Percentiles rank a stretch among this genome's conserved stretches.
phyloP scores from a whole-genome alignment of 1,140 invertebrate species.

The Drosophila neocordata region DNA sequence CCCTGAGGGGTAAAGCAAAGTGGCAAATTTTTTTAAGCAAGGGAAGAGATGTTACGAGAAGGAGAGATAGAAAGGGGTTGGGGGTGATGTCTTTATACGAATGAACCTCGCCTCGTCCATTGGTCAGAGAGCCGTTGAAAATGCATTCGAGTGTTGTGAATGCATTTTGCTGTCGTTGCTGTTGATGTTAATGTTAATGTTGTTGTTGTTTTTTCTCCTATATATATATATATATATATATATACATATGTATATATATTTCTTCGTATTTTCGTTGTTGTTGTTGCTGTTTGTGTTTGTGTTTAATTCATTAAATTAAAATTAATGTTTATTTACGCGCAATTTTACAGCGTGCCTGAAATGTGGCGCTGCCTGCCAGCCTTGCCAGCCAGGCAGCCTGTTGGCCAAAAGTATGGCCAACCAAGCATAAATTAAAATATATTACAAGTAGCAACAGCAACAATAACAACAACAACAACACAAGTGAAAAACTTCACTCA shows the following conservation, averaged over 20 bases:
- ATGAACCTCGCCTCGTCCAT: constrained; percentile 6
- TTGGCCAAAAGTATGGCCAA: constrained; percentile 71
- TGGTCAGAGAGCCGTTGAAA: constrained; percentile 14
- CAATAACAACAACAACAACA: background rate
- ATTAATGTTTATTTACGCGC: constrained; percentile 76
- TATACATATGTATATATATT: too few relatives aligned
- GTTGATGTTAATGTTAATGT: background rate
- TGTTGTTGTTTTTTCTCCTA: background rate
- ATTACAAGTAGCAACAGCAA: constrained; percentile 49
- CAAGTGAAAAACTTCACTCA: constrained; percentile 34
- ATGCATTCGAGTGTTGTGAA: constrained; percentile 11
- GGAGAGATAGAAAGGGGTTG: background rate
- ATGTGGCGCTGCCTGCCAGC: constrained; percentile 33
- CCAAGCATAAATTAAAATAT: constrained; percentile 77
- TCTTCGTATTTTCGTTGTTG: too few relatives aligned
- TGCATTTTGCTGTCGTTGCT: background rate
- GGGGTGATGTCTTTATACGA: constrained; percentile 15
- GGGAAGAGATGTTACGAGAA: background rate
- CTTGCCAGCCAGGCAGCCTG: background rate
- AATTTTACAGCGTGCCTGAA: constrained; percentile 65
- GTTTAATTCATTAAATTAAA: constrained; percentile 80
- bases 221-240: background rate
- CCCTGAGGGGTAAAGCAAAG: constrained; percentile 8
- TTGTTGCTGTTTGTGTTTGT: constrained; percentile 24
- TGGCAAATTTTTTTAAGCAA: constrained; percentile 8